Percentiles rank a stretch among this genome's conserved stretches.
phyloP scores from a whole-genome alignment of 1,140 invertebrate species.

The Papilio machaon region DNA sequence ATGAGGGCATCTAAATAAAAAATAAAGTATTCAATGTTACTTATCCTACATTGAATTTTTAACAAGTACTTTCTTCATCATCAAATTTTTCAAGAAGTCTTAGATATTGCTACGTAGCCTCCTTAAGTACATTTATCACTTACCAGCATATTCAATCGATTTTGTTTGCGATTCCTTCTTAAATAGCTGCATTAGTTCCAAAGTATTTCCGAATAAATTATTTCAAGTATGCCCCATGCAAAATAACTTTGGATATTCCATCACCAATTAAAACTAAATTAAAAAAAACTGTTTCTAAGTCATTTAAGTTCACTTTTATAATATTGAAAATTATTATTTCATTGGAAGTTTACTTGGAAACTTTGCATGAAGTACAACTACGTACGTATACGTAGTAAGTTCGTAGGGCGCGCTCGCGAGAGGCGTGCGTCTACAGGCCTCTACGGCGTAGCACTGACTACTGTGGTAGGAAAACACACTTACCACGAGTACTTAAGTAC shows the following conservation, averaged over 20 bases:
- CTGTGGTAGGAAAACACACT: neutral
- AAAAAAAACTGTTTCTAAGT: neutral
- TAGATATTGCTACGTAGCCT: too few relatives aligned
- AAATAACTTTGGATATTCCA: constrained; percentile 6
- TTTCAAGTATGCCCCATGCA: neutral
- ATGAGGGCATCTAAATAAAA: too few relatives aligned
- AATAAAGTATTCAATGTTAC: too few relatives aligned
- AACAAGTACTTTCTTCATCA: neutral
- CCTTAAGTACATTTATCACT: constrained; percentile 41
- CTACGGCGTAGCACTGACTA: constrained; percentile 28
- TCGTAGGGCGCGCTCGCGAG: constrained; percentile 20
- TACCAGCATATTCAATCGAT: constrained; percentile 50
- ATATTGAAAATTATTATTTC: neutral
- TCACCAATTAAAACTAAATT: constrained; percentile 18
- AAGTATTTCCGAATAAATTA: constrained; percentile 60
- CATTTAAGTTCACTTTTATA: neutral
- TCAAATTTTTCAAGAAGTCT: constrained; percentile 18
- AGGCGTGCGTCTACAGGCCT: constrained; percentile 20
- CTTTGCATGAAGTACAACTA: neutral
- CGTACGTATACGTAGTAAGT: constrained; percentile 17
- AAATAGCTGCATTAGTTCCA: constrained; percentile 57
- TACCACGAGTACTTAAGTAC: neutral
- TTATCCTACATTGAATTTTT: too few relatives aligned
- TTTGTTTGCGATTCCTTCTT: constrained; percentile 56
- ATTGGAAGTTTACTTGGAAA: neutral